These are phyloP conservation scores for Erpetoichthys calabaricus DNA, from an alignment of 2,797 vertebrate species.

Conservation along the genomic window DNA sequence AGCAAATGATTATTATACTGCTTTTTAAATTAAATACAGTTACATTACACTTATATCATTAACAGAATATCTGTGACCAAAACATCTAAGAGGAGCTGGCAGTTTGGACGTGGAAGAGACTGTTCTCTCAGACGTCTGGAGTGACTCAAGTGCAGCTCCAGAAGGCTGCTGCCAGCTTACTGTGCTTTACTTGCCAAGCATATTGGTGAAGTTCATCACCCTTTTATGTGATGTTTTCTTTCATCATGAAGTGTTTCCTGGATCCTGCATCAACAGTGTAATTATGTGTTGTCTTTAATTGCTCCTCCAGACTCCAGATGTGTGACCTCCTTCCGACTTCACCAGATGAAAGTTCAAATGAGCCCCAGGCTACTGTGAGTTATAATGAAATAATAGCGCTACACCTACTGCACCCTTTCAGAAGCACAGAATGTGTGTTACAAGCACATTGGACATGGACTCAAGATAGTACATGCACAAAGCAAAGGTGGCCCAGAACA, in stretches of 20 bases:
- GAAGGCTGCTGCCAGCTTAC: not conserved
- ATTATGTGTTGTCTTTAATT: not conserved
- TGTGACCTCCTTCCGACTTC: not conserved
- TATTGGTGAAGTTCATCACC: not conserved
- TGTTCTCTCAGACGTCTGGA: not conserved
- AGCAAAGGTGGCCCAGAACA: no score
- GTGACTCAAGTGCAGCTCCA: not conserved
- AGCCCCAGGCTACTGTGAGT: not conserved
- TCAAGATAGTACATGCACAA: no score
- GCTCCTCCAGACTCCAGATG: slow-evolving; percentile 2
- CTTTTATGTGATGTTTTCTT: not conserved
- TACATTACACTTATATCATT: no score
- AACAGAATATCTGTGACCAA: no score
- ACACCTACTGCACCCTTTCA: not conserved
- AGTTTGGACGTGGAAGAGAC: not conserved
- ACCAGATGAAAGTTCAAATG: slow-evolving; percentile 2
- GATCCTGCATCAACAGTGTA: not conserved
- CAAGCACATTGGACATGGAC: no score
- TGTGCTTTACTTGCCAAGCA: slow-evolving; percentile 1
- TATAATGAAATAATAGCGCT: not conserved
- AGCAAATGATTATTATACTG: no score
- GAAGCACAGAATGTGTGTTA: not conserved
- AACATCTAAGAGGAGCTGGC: no score
- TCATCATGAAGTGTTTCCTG: not conserved
- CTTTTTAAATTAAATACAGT: no score